Conservation (phyloP, 2,797 vertebrate genomes). For the Melanotaenia parkinsoni region DNA sequence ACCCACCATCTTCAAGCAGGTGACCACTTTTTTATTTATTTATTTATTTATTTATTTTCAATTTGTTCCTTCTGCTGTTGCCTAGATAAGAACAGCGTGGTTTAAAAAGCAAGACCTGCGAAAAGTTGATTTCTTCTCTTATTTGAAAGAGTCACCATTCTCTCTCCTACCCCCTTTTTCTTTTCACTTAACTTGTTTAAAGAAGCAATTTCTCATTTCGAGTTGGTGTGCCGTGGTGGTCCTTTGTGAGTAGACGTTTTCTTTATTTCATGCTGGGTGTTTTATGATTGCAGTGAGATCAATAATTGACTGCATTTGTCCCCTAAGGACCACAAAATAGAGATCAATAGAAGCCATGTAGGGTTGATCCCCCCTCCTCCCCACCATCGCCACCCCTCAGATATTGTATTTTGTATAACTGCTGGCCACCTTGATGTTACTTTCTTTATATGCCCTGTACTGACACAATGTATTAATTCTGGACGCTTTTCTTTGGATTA, state of each 20-base stretch:
- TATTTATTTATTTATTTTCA: slow-evolving; percentile 37
- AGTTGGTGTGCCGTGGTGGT: slow-evolving; percentile 30
- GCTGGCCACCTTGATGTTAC: slow-evolving; percentile 31
- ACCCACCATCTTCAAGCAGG: slow-evolving; percentile 39
- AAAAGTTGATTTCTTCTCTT: slow-evolving; percentile 42
- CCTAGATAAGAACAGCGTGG: slow-evolving; percentile 53
- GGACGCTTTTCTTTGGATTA: slow-evolving; percentile 43
- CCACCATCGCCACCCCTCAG: neutral
- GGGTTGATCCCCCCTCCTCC: slow-evolving; percentile 10
- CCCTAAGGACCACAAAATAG: slow-evolving; percentile 56
- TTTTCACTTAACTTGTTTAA: slow-evolving; percentile 52
- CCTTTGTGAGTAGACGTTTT: slow-evolving; percentile 61
- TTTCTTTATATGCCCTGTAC: slow-evolving; percentile 16
- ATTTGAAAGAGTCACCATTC: slow-evolving; percentile 24
- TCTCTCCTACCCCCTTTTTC: slow-evolving; percentile 8
- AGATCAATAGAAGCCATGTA: slow-evolving; percentile 64
- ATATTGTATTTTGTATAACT: slow-evolving; percentile 54
- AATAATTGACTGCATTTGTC: slow-evolving; percentile 71
- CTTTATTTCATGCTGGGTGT: slow-evolving; percentile 56
- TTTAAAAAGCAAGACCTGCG: slow-evolving; percentile 38
- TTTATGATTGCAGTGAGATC: slow-evolving; percentile 67
- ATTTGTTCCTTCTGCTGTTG: slow-evolving; percentile 50
- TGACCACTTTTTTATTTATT: slow-evolving; percentile 40
- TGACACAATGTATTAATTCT: slow-evolving; percentile 15
- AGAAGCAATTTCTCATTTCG: slow-evolving; percentile 56